Base-by-base conservation (phyloP, 37 sponge, comb jelly and placozoan species). In the Aphrocallistes beatrix region DNA sequence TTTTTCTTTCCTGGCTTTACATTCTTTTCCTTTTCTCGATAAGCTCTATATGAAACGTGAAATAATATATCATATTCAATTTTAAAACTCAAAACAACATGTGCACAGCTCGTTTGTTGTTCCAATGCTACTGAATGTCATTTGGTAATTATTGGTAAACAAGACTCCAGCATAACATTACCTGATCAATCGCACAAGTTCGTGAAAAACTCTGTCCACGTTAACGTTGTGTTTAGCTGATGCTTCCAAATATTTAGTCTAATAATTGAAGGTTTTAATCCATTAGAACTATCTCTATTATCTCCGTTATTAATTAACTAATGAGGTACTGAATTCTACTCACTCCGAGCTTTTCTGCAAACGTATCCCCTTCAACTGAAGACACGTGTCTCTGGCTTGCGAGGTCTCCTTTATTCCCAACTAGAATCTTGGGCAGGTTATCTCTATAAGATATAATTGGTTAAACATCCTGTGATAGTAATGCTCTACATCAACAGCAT, bases 161-260 rank as follows among this genome's bases (percentile, higher is more conserved):
- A n/a, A n/a, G n/a, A n/a, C n/a, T n/a, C n/a, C n/a, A n/a, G n/a
- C n/a, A n/a, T n/a, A n/a, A n/a, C n/a, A n/a, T 60, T 30, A 60
- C 75, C 21, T 60, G 34, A 60, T 60, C 21, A 60, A 13, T 60
- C 75, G 75, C 8, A 60, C 75, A 32, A 60, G 1, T 60, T 60
- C 75, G 21, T 60, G 75, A 28, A 60, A 60, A 28, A 30, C 75
- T 60, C 75, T 21, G n/a, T 60, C 75, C 3, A 60, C 75, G n/a
- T 60, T 60, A 60, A 60, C 75, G 34, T 60, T 60, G 34, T 60
- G 75, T 28, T 60, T 60, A 25, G 75, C 75, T 60, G 75, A 60
- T 3, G 32, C 75, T 60, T 60, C 75, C 34, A 60, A 60, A 60
- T 60, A 60, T 60, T 60, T 60, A 60, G 21, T 60, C 75, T 60